Evolutionary conservation across 2,797 vertebrate species (phyloP), one percentile per base, ranked within the genome.

Genomic region (Xyrichtys novacula): DNA sequence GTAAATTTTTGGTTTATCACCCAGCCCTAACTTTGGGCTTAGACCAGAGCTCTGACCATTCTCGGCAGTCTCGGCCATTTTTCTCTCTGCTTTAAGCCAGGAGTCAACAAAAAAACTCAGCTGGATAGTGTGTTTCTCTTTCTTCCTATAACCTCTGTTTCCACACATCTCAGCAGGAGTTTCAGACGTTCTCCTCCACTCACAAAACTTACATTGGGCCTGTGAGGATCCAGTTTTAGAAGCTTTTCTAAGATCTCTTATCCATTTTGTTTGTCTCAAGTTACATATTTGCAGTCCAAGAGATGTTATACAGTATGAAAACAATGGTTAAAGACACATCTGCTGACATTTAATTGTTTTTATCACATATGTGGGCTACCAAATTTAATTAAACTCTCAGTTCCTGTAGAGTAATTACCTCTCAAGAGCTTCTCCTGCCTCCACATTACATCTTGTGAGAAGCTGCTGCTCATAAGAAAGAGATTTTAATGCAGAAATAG

Each of bases 91-190:
- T 10, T 10, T 31, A 7, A 31, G 3, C 31, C 11, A 31, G 31
- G 31, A 31, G 2, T 7, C 31, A 31, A 31, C 31, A 2, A 31
- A 31, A 7, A 31, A 10, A 2, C 7, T 2, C 7, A 10, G 31
- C 2, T 31, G 31, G 11, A 7, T 7, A n/a, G 31, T 31, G 7
- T 1, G 11, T 7, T 31, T 7, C 7, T 85, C 71, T 60, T 40
- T 29, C 73, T 8, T 58, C 49, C 34, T 29, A 42, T 49, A 62
- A 57, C 71, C 28, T 29, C 4, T 29, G 42, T 59, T 8, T 12
- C 16, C 56, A 42, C 59, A 36, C 50, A 68, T 71, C 34, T 31
- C 20, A 55, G 17, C n/a, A n/a, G n/a, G n/a, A 54, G 66, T 62
- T 15, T 71, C 31, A 62, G 39, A 58, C 55, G 36, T 32, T 65